Evolutionary conservation across 2,888 invertebrate genomes (phyloP).

Genomic region (Piscicola geometra): DNA sequence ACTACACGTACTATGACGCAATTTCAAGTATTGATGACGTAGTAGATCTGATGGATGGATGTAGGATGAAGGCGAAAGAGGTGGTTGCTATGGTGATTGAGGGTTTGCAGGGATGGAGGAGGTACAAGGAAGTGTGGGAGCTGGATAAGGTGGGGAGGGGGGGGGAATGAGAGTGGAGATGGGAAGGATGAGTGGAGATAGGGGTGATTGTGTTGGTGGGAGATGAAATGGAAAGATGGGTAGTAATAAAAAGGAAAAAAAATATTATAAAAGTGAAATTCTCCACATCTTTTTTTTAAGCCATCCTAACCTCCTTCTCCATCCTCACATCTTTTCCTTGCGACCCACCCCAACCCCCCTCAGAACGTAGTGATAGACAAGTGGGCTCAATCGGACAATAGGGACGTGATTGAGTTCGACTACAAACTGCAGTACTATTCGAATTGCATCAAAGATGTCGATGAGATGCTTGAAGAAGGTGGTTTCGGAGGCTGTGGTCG

Average conservation of each 20-base stretch:
- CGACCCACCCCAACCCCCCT: not conserved
- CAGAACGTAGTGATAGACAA: constrained; percentile 67
- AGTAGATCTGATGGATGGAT: constrained; percentile 59
- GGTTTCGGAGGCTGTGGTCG: constrained; percentile 44
- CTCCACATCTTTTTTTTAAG: too few relatives aligned
- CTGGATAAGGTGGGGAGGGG: constrained; percentile 52
- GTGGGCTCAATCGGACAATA: constrained; percentile 66
- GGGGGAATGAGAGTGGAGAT: too few relatives aligned
- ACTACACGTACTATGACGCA: constrained; percentile 72
- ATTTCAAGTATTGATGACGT: constrained; percentile 64
- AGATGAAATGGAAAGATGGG: too few relatives aligned
- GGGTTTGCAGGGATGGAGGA: constrained; percentile 61
- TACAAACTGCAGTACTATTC: constrained; percentile 79
- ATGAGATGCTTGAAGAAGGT: constrained; percentile 49
- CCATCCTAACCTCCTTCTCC: not conserved
- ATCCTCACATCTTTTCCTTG: not conserved
- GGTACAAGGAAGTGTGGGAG: constrained; percentile 54
- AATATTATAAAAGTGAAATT: too few relatives aligned
- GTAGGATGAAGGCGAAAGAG: constrained; percentile 67
- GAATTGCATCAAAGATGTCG: constrained; percentile 68
- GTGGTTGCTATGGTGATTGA: constrained; percentile 65
- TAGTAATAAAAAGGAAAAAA: too few relatives aligned
- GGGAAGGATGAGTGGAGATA: not conserved
- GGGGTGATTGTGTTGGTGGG: not conserved
- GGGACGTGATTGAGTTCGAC: constrained; percentile 67